A percentile compares a stretch with the other conserved stretches of the same genome.
These are phyloP conservation scores for Smithornis capensis DNA, from an alignment of 2,113 vertebrate genomes.

Conservation along the genomic window DNA sequence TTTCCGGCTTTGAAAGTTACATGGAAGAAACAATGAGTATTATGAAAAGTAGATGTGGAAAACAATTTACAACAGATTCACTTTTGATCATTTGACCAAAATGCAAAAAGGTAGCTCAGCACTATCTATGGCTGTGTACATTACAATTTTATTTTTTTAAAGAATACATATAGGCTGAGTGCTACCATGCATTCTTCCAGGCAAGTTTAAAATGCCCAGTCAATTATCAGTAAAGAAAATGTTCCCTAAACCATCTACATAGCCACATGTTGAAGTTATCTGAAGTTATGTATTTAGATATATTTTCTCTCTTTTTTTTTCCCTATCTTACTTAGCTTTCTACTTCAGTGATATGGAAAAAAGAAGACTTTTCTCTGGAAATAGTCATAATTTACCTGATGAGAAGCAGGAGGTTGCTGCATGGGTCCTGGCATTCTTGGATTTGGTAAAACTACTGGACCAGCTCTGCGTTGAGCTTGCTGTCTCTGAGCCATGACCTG, in stretches of 20 bases:
- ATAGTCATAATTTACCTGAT: conserved; percentile 67
- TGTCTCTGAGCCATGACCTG: conserved; percentile 83
- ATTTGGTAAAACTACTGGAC: conserved; percentile 66
- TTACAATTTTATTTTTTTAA: not conserved
- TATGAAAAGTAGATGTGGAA: not conserved
- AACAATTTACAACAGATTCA: not conserved
- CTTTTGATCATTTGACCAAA: not conserved
- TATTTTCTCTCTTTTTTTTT: not conserved
- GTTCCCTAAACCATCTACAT: not conserved
- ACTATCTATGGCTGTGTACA: not conserved
- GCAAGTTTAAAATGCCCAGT: not conserved
- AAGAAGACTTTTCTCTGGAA: not conserved
- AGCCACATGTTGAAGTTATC: not conserved
- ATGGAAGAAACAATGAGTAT: not conserved
- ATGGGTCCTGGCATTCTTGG: conserved; percentile 75
- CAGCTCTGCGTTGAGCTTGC: conserved; percentile 75
- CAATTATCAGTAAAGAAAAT: not conserved
- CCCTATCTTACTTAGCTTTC: not conserved
- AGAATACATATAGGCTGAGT: not conserved
- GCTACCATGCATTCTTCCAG: not conserved
- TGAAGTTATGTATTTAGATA: not conserved
- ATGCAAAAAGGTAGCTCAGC: not conserved
- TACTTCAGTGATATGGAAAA: not conserved
- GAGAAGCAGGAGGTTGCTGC: conserved; percentile 71
- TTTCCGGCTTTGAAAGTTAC: not conserved